Evolutionary conservation across 2,888 invertebrate species (phyloP), one percentile per base, ranked within the genome.

Genomic region (Lepidonotus clava): DNA sequence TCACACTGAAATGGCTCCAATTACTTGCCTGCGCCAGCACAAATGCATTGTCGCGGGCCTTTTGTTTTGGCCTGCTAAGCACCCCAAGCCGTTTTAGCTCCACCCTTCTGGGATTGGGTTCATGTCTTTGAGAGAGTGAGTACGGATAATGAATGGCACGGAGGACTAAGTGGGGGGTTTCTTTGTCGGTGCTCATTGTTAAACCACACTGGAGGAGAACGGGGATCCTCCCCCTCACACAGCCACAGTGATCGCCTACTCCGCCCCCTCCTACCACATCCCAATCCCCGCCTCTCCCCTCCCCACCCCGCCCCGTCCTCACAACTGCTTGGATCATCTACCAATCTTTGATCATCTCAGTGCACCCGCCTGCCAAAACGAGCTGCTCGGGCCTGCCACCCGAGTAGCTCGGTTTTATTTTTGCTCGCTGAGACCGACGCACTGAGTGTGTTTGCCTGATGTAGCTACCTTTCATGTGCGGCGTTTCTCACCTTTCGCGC

Each of bases 401-500:
- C n/a, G 28, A 61, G 28, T 28, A 14, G 28, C 28, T 24, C 11
- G 11, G 28, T 61, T 61, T 61, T 24, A 28, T 61, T 53, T 61
- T 32, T 28, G 28, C 61, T 1, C 61, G n/a, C 24, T n/a, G 28
- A 11, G 28, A 61, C 24, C 21, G 61, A 61, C 28, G 4, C 28
- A 61, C 24, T 2, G 28, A n/a, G n/a, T n/a, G 61, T 2, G 21
- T 61, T 61, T 61, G 21, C 28, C 28, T 2, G 8, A 28, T 28
- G 61, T 32, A 28, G 28, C 1, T 2, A 32, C 28, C 61, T 61
- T 24, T 61, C 61, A 61, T 24, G 21, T 28, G 61, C 24, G 11
- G 24, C 61, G 24, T 28, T 61, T 61, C 61, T 61, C 61, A 61
- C 61, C 61, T 61, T 61, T 61, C 61, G 24, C 61, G 24, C 61